Evolutionary conservation across 2,113 vertebrate species (phyloP).

Genomic region (Mesocricetus auratus): DNA sequence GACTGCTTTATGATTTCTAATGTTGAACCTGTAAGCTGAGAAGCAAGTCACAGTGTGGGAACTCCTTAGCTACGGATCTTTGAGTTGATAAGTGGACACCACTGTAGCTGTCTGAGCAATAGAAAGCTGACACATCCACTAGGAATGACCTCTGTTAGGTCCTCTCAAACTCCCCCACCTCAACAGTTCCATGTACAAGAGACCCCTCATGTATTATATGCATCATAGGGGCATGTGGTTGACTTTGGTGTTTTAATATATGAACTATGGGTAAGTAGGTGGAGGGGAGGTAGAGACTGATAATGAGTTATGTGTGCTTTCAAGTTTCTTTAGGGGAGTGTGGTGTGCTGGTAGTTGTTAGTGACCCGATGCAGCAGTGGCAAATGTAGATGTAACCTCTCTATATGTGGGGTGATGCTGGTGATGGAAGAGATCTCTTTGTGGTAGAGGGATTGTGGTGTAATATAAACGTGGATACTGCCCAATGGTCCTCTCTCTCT

Average conservation of each 20-base stretch:
- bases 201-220: too few relatives aligned
- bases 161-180: not conserved
- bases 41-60: fast-evolving
- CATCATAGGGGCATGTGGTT: not conserved
- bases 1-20: too few relatives aligned
- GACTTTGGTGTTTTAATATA: too few relatives aligned
- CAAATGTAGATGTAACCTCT: not conserved
- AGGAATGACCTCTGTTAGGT: not conserved
- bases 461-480: not conserved
- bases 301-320: not conserved
- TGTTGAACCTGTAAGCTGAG: not conserved
- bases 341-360: not conserved
- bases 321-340: not conserved
- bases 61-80: not conserved
- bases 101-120: not conserved
- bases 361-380: not conserved
- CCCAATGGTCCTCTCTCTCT: too few relatives aligned
- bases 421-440: not conserved
- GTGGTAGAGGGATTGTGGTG: not conserved
- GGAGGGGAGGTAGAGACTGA: fast-evolving
- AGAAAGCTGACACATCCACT: not conserved
- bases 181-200: not conserved
- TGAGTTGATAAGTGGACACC: not conserved
- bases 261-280: not conserved
- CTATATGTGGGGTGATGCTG: not conserved